Evolutionary conservation across 2,888 invertebrate genomes (phyloP), one percentile per base, ranked within the genome.

Genomic region (Lasius platythorax): DNA sequence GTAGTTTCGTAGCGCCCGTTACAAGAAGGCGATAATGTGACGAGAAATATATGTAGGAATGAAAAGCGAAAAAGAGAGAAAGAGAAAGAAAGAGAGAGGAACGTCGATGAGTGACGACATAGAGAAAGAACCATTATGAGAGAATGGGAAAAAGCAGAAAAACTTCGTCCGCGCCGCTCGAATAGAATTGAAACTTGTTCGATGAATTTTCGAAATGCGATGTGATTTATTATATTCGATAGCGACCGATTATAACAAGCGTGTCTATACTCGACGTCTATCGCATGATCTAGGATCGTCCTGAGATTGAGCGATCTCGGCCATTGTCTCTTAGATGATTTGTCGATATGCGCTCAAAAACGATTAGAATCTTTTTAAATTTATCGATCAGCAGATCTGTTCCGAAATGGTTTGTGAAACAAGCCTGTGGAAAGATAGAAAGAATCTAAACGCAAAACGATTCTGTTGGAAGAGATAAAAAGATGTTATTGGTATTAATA

Each of bases 121-220:
- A 64, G 74, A 75, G 46, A 67, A 58, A 50, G 81, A 84, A 63
- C 63, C 40, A 67, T 30, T 43, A 72, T 28, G 82, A 78, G 61
- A 72, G 61, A 72, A 75, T 23, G 50, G 23, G 64, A 23, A 66
- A 83, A 23, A 79, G 18, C 50, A 73, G 67, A 68, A 81, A 89
- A 85, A 92, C 91, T 93, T 93, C 91, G 93, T 93, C 93, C 93
- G 90, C 91, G 92, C 91, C 91, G 89, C 92, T 93, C 92, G 89
- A 84, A 87, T 43, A 91, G 95, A 95, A 94, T 94, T 94, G 95
- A 94, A 94, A 94, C 94, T 94, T 94, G 95, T 95, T 95, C 94
- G 94, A 95, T 94, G 90, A 89, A 67, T 72, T 85, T 88, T 83
- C 87, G 86, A 75, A 83, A 87, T 74, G 85, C 81, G 86, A 90